Conservation (phyloP, 2,113 vertebrate species). For the Dendrocopos noguchii region DNA sequence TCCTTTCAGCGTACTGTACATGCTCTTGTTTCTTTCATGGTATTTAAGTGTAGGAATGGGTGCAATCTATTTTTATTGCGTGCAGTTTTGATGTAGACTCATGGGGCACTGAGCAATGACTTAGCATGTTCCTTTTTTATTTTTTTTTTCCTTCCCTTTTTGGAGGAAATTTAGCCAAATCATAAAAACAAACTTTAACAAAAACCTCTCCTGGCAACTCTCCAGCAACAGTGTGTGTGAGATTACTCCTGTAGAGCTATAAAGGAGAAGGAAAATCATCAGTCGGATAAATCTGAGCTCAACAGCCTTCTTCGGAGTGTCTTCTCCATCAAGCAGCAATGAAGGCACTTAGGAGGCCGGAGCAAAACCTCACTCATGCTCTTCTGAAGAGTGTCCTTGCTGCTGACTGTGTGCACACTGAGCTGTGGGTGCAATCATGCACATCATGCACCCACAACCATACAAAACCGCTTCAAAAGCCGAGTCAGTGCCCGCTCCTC, state of each 20-base stretch:
- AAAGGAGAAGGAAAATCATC: slow-evolving; percentile 32
- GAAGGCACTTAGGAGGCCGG: neutral
- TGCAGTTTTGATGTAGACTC: slow-evolving; percentile 28
- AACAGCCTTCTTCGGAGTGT: neutral
- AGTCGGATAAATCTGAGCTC: slow-evolving; percentile 15
- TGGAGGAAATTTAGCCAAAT: slow-evolving; percentile 35
- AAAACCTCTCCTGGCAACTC: slow-evolving; percentile 9
- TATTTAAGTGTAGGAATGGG: slow-evolving; percentile 51
- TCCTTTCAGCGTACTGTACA: slow-evolving; percentile 55
- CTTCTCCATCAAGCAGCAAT: slow-evolving; percentile 11
- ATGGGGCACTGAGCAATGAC: neutral
- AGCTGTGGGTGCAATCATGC: neutral
- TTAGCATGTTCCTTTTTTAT: slow-evolving; percentile 13
- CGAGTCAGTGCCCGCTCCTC: neutral
- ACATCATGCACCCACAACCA: neutral
- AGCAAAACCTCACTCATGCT: neutral
- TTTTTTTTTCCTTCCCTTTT: neutral
- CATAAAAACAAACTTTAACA: slow-evolving; percentile 56
- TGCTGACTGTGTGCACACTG: neutral
- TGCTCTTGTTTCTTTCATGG: slow-evolving; percentile 47
- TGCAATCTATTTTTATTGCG: slow-evolving; percentile 57
- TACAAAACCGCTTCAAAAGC: slow-evolving; percentile 55
- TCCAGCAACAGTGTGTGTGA: slow-evolving; percentile 41
- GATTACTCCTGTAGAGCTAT: slow-evolving; percentile 10
- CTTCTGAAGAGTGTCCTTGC: slow-evolving; percentile 17